Conservation (phyloP, 2,113 vertebrate genomes). For the Crotalus tigris region DNA sequence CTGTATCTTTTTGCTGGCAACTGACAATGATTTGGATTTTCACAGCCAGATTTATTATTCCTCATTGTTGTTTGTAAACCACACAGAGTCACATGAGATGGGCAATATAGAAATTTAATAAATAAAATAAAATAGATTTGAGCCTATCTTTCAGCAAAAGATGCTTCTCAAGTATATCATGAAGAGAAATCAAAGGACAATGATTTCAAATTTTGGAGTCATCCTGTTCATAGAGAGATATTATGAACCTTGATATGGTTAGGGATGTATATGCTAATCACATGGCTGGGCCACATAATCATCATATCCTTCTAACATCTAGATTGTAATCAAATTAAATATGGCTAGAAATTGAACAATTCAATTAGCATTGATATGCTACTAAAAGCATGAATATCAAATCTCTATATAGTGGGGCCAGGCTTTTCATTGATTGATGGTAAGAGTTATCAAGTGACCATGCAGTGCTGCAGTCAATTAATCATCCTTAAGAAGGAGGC, state of each 20-base stretch:
- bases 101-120: background rate
- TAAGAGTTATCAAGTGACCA: background rate
- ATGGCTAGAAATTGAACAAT: background rate
- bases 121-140: background rate
- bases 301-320: background rate
- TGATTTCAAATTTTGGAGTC: background rate
- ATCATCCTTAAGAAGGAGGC: background rate
- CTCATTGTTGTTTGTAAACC: background rate
- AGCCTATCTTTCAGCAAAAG: background rate
- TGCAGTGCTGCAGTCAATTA: background rate
- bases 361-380: background rate
- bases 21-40: background rate
- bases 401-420: background rate
- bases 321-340: background rate
- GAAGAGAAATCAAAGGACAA: background rate
- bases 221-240: background rate
- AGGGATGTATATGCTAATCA: background rate
- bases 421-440: background rate
- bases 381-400: background rate
- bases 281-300: background rate
- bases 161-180: background rate
- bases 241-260: background rate
- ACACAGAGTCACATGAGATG: background rate
- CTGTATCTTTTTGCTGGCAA: background rate
- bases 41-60: background rate